Percentiles rank a stretch among this genome's conserved stretches.
phyloP scores from a whole-genome alignment of 2,888 invertebrate species.

The Ferrisia virgata region DNA sequence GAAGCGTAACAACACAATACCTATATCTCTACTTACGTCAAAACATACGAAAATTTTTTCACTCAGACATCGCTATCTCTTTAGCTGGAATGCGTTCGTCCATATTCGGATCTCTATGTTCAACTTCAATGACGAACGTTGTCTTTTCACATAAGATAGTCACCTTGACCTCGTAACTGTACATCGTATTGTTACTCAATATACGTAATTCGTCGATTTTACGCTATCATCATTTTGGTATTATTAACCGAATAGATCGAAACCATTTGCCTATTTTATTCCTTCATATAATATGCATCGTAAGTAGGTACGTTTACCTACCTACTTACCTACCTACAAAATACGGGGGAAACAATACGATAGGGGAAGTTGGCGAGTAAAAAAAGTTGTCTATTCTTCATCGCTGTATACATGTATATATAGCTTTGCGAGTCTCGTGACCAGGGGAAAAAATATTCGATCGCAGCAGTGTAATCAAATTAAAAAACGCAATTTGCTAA shows the following conservation, averaged over 20 bases:
- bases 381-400: neutral
- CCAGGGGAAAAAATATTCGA: neutral
- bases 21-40: neutral
- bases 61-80: neutral
- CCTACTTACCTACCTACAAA: too few relatives aligned
- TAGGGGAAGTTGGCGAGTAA: neutral
- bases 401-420: too few relatives aligned
- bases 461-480: neutral
- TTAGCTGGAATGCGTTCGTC: neutral
- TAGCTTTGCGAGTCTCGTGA: neutral
- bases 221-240: neutral
- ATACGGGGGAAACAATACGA: neutral
- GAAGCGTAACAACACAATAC: neutral
- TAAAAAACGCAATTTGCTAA: conserved; percentile 14
- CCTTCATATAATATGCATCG: too few relatives aligned
- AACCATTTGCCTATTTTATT: neutral
- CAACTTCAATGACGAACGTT: neutral
- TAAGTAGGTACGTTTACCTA: too few relatives aligned
- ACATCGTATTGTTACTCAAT: neutral
- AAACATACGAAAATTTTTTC: conserved; percentile 8
- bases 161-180: conserved; percentile 25
- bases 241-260: neutral
- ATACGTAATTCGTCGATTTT: neutral
- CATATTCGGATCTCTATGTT: neutral
- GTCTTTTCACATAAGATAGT: neutral